phyloP scores from a whole-genome alignment of 2,888 invertebrate genomes.

The Eupithecia subumbrata region DNA sequence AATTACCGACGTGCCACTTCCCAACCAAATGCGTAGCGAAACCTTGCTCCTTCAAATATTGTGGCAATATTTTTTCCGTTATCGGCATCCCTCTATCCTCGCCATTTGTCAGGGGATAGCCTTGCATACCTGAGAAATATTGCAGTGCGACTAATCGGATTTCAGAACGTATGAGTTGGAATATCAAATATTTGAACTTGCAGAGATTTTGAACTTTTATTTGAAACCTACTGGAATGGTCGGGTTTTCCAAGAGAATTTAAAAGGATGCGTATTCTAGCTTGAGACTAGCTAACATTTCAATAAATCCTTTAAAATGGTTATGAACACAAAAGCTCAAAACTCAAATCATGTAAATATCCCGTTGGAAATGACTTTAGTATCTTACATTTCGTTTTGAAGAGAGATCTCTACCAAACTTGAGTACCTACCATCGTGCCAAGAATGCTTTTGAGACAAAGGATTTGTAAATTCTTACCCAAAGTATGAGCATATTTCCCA shows the following conservation, averaged over 20 bases:
- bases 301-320: too few species aligned
- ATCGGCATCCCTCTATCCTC: slow-evolving; percentile 75
- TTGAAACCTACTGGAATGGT: neutral
- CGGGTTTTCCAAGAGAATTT: neutral
- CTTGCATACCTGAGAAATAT: slow-evolving; percentile 70
- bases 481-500: slow-evolving; percentile 92
- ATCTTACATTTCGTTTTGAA: neutral
- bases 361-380: neutral
- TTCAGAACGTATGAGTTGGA: slow-evolving; percentile 23
- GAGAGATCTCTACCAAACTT: neutral
- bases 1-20: slow-evolving; percentile 90
- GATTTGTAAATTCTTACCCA: slow-evolving; percentile 77
- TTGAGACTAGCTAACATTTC: too few species aligned
- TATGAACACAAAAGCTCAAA: too few species aligned
- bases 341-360: too few species aligned
- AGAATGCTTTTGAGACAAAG: slow-evolving; percentile 3
- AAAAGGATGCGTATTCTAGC: neutral
- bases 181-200: slow-evolving; percentile 20
- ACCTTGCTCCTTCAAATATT: slow-evolving; percentile 86
- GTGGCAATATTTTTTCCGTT: slow-evolving; percentile 81
- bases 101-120: slow-evolving; percentile 70
- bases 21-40: slow-evolving; percentile 91
- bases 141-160: slow-evolving; percentile 30
- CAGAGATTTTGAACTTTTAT: neutral
- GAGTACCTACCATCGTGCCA: neutral